Evolutionary conservation across 1,140 invertebrate genomes (phyloP).

Genomic region (Megalonaias nervosa): DNA sequence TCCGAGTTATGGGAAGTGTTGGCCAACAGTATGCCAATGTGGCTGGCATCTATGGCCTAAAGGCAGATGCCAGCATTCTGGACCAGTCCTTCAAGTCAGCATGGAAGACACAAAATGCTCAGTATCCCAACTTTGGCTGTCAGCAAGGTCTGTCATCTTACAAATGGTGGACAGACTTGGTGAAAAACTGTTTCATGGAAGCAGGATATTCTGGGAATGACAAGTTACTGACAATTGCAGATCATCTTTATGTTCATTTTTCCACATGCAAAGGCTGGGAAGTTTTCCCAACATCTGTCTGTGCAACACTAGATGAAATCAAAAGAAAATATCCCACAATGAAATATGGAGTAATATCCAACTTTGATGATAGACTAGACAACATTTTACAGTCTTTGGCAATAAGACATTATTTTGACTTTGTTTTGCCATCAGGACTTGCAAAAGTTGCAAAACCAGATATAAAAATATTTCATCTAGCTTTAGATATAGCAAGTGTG

Average conservation of each 20-base stretch:
- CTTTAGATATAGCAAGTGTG: conserved; percentile 73
- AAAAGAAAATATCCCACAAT: conserved; percentile 45
- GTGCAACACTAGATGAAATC: conserved; percentile 77
- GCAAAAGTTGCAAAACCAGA: conserved; percentile 84
- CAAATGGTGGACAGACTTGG: conserved; percentile 85
- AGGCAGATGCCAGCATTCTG: conserved; percentile 76
- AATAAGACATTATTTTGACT: conserved; percentile 82
- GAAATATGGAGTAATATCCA: conserved; percentile 84
- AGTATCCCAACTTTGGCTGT: conserved; percentile 87
- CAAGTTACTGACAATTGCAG: conserved; percentile 75
- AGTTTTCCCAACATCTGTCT: conserved; percentile 76
- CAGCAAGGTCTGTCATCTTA: conserved; percentile 80
- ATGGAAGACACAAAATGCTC: conserved; percentile 70
- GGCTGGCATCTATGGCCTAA: conserved; percentile 79
- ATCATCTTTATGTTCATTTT: conserved; percentile 73
- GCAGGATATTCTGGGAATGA: conserved; percentile 37
- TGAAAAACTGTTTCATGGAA: conserved; percentile 78
- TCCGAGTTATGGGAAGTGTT: conserved; percentile 80
- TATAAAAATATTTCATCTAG: conserved; percentile 81
- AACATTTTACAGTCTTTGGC: conserved; percentile 78
- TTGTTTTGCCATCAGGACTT: conserved; percentile 84
- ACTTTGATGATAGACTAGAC: conserved; percentile 87
- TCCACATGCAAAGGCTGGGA: conserved; percentile 82
- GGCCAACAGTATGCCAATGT: conserved; percentile 83
- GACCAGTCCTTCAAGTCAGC: conserved; percentile 77